Evolutionary conservation across 92 coral and sea anemone species (phyloP).

Genomic region (Palythoa heliodiscus): DNA sequence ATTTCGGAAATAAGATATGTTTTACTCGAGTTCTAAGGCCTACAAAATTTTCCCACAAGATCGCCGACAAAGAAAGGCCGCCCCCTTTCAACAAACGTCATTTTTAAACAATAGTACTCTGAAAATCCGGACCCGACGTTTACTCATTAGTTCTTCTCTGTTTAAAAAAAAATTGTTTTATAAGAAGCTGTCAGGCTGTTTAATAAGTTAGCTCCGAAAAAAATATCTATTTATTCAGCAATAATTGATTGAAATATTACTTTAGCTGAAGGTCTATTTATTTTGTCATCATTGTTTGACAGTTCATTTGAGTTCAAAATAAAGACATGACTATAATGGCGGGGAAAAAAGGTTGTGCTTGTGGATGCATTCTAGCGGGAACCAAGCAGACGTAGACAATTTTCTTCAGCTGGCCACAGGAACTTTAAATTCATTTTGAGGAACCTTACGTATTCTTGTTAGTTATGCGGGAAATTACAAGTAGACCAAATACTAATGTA

Average conservation of each 20-base stretch:
- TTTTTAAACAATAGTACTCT: slow-evolving; percentile 6
- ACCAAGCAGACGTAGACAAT: background rate
- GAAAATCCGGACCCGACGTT: slow-evolving; percentile 12
- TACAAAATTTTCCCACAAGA: background rate
- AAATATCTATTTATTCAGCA: background rate
- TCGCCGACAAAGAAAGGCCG: slow-evolving; percentile 16
- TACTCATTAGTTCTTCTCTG: background rate
- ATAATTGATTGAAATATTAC: background rate
- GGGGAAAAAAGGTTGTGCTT: slow-evolving; percentile 3
- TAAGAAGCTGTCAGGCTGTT: too few relatives aligned
- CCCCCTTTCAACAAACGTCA: background rate
- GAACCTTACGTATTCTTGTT: slow-evolving; percentile 24
- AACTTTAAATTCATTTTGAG: slow-evolving; percentile 17
- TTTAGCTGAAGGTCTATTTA: background rate
- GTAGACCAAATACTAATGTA: slow-evolving; percentile 10
- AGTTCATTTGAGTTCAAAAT: slow-evolving; percentile 2
- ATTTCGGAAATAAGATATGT: background rate
- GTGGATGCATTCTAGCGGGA: slow-evolving; percentile 24
- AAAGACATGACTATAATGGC: slow-evolving; percentile 17
- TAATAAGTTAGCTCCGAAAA: background rate
- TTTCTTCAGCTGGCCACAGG: too few relatives aligned
- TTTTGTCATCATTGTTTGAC: background rate
- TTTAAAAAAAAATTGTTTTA: too few relatives aligned
- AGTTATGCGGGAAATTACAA: slow-evolving; percentile 23
- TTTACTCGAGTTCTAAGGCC: background rate